These are phyloP conservation scores for Dichetophora obliterata DNA, from an alignment of 2,888 invertebrate genomes.

Conservation along the genomic window DNA sequence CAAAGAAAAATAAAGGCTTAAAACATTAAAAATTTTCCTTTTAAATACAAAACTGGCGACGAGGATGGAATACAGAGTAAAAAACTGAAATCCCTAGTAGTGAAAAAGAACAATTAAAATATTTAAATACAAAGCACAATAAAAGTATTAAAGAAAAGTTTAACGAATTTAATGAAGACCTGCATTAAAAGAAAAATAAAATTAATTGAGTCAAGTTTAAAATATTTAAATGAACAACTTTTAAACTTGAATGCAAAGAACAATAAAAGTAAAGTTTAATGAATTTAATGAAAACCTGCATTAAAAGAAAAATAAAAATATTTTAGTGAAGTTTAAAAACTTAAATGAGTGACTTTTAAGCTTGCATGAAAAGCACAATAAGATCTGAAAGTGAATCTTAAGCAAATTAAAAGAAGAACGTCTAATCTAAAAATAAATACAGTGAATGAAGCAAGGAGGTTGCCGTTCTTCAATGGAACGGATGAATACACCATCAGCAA, in stretches of 20 bases:
- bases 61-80: slow-evolving; percentile 36
- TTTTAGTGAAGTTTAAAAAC: no score
- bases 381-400: neutral
- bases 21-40: no score
- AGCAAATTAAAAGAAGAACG: neutral
- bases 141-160: neutral
- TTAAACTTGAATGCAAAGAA: no score
- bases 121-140: neutral
- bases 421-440: neutral
- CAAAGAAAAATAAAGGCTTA: no score
- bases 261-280: neutral
- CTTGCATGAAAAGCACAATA: neutral
- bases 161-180: neutral
- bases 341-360: no score
- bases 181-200: neutral
- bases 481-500: neutral
- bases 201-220: no score
- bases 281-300: no score
- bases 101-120: neutral
- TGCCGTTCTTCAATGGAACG: slow-evolving; percentile 11
- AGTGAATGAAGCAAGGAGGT: slow-evolving; percentile 20
- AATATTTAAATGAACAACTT: neutral
- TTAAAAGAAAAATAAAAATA: no score
- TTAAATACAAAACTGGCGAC: slow-evolving; percentile 9
- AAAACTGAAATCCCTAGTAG: neutral